Percentiles rank a stretch among this genome's conserved stretches.
Conservation (phyloP, 2,888 invertebrate species). For the Allolobophora icterica region DNA sequence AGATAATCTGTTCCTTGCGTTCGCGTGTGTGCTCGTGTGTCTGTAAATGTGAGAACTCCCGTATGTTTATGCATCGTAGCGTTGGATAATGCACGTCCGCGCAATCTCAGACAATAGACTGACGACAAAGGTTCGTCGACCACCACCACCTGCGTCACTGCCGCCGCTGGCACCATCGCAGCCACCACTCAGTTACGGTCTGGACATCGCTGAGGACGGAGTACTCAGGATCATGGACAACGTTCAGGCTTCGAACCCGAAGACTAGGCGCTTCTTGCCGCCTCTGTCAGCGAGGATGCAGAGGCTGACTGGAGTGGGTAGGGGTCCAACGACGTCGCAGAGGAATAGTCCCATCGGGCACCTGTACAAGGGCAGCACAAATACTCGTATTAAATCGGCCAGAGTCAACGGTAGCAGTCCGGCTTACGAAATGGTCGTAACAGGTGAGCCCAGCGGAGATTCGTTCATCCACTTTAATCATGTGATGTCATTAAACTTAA, state of each 20-base stretch:
- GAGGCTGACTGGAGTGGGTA: neutral
- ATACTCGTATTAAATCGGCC: neutral
- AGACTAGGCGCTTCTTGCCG: neutral
- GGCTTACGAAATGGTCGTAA: neutral
- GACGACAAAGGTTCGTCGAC: constrained; percentile 5
- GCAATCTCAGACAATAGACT: neutral
- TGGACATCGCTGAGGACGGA: constrained; percentile 1
- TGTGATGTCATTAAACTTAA: too few species aligned
- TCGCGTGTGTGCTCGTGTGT: neutral
- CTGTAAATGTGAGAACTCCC: neutral
- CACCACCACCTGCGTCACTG: neutral
- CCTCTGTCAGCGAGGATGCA: constrained; percentile 23
- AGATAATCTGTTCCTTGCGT: neutral
- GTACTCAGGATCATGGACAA: constrained; percentile 13
- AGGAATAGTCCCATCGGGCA: neutral
- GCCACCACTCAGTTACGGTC: neutral
- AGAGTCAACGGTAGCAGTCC: neutral
- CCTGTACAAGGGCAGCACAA: neutral
- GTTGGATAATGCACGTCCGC: constrained; percentile 28
- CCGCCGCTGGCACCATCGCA: neutral
- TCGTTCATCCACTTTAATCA: neutral
- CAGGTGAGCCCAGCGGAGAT: neutral
- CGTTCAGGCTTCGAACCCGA: neutral
- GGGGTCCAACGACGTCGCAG: neutral
- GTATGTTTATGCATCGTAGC: constrained; percentile 13